Evolutionary conservation across 2,113 vertebrate genomes (phyloP), one percentile per base, ranked within the genome.

Genomic region (Campylorhamphus procurvoides): DNA sequence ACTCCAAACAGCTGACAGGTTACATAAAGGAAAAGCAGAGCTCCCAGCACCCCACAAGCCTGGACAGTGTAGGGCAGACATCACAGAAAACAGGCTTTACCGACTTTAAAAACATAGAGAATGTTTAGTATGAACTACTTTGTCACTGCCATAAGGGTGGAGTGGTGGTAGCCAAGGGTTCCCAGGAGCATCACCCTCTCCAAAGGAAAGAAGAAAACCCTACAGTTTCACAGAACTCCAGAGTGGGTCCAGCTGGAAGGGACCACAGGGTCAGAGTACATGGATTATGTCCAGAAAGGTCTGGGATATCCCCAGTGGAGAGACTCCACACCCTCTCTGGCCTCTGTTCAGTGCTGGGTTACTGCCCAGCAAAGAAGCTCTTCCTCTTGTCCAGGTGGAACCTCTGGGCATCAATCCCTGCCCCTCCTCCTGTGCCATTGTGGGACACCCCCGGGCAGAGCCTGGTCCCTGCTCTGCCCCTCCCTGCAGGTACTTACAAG

Each of bases 191-290:
- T 6, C 28, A 33, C 11, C 14, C 3, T 27, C 18, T 60, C 33
- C 2, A 3, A 53, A 64, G 2, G 33, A 16, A 62, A 20, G 3
- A 5, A 68, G 18, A 29, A 63, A 78, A 3, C 8, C 0, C 3
- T 17, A 6, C 1, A 1, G 0, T 42, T 83, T 35, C 40, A 47
- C 14, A 47, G 69, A 69, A 40, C 10, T 9, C n/a, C 55, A 49
- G 47, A 27, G 53, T 9, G 29, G 6, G 12, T 35, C 40, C 31
- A 35, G 29, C 5, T 42, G 47, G n/a, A 62, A 76, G n/a, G 14
- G 53, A 40, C 8, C 7, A 25, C 19, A 76, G 29, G 55, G n/a
- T 29, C n/a, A 62, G 47, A 76, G 40, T 40, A 83, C 14, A 8
- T 8, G 16, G 29, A 35, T 1, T 40, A 28, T 40, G n/a, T 18